Evolutionary conservation across 2,888 invertebrate species (phyloP).

Genomic region (Anorthoa munda): DNA sequence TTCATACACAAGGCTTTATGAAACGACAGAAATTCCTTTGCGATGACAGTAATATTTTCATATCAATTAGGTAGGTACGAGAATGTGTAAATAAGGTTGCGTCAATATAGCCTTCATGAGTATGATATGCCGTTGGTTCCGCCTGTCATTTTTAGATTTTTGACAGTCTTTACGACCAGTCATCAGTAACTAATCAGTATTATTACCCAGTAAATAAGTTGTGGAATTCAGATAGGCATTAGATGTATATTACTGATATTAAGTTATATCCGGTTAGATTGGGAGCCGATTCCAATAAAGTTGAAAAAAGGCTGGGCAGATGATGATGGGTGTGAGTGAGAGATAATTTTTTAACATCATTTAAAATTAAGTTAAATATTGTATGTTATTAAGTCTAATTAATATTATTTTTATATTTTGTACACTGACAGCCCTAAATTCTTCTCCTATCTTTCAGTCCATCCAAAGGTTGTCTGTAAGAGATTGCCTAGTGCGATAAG

Average conservation of each 20-base stretch:
- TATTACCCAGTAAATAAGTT: neutral
- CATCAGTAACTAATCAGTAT: neutral
- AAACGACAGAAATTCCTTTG: constrained; percentile 31
- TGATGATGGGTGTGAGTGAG: neutral
- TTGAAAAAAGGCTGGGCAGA: neutral
- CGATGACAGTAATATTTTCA: neutral
- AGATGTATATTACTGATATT: neutral
- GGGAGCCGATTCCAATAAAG: neutral
- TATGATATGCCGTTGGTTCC: too few species aligned
- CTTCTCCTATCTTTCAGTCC: too few species aligned
- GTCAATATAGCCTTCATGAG: neutral
- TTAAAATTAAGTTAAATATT: too few species aligned
- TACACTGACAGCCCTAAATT: too few species aligned
- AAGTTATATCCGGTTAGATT: neutral
- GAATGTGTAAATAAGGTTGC: neutral
- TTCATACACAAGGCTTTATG: constrained; percentile 17
- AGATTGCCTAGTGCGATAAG: too few species aligned
- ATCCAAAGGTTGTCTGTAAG: too few species aligned
- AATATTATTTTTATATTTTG: too few species aligned
- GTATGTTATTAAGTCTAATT: too few species aligned
- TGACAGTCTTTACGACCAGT: too few species aligned
- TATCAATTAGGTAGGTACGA: too few species aligned
- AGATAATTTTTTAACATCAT: too few species aligned
- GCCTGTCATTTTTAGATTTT: too few species aligned
- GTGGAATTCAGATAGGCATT: neutral